Conservation (phyloP, 2,888 invertebrate species). For the Hydrotaea diabolus region DNA sequence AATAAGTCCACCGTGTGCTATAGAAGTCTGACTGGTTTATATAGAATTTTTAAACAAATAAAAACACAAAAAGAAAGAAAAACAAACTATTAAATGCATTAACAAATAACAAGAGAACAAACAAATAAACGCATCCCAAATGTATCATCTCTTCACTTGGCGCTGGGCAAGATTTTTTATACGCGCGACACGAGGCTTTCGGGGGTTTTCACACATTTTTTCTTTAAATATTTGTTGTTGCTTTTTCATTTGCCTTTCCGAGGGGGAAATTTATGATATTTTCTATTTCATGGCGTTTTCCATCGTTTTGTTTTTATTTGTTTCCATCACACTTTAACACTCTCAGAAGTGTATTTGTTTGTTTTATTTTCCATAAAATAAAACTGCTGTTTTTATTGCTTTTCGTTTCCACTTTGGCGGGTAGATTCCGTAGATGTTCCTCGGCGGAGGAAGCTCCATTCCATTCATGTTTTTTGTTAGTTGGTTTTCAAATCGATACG, state of each 20-base stretch:
- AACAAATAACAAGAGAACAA: background rate
- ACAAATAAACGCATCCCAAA: background rate
- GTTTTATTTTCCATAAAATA: conserved; percentile 9
- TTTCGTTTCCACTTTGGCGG: background rate
- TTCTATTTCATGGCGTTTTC: background rate
- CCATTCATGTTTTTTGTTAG: too few relatives aligned
- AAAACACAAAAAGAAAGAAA: background rate
- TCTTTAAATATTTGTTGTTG: too few relatives aligned
- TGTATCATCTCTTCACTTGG: too few relatives aligned
- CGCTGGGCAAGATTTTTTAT: too few relatives aligned
- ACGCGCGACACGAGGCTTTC: too few relatives aligned
- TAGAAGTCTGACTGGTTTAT: too few relatives aligned
- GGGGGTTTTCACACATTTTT: too few relatives aligned
- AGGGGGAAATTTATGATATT: too few relatives aligned
- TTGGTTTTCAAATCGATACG: too few relatives aligned
- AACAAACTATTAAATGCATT: background rate
- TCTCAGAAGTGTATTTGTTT: background rate
- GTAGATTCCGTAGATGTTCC: background rate
- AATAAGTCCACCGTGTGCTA: too few relatives aligned
- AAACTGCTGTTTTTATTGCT: conserved; percentile 4
- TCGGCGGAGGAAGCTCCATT: too few relatives aligned
- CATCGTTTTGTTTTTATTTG: background rate
- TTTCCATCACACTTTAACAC: background rate
- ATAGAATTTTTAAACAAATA: background rate
- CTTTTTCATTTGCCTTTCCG: too few relatives aligned